A percentile compares a stretch with the other conserved stretches of the same genome.
Evolutionary conservation across 2,113 vertebrate genomes (phyloP).

Genomic region (Alethe diademata): DNA sequence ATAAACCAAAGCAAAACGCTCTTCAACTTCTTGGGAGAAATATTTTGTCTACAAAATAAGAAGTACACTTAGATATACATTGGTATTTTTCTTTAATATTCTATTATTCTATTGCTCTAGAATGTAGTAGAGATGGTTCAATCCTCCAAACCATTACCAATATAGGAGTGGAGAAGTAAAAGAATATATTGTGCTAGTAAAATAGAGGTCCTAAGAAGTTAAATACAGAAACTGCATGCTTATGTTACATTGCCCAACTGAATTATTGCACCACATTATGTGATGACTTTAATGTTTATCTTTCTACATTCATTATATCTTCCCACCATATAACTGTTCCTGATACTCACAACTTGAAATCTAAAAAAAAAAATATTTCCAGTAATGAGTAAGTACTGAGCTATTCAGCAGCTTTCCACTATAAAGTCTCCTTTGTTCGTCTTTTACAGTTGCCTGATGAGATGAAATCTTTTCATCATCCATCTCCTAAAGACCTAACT

Average conservation of each 20-base stretch:
- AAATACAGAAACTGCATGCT: background rate
- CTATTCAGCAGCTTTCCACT: background rate
- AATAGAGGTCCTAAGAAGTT: background rate
- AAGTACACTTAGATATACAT: background rate
- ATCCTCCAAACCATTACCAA: background rate
- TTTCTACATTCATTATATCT: background rate
- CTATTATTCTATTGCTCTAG: background rate
- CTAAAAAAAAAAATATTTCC: background rate
- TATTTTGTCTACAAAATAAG: background rate
- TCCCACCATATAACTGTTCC: background rate
- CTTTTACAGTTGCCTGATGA: background rate
- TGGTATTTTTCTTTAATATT: background rate
- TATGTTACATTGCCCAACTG: background rate
- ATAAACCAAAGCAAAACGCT: background rate
- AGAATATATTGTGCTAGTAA: background rate
- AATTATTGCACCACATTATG: background rate
- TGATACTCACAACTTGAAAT: background rate
- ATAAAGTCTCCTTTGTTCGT: background rate
- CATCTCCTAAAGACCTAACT: background rate
- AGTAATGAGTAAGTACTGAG: background rate
- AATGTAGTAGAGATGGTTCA: background rate
- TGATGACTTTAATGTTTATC: background rate
- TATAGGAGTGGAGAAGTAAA: background rate
- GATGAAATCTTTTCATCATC: background rate
- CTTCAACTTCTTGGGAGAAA: background rate